A percentile compares a stretch with the other conserved stretches of the same genome.
Evolutionary conservation across 2,888 invertebrate genomes (phyloP).

Genomic region (Liopterus haemorrhoidalis): DNA sequence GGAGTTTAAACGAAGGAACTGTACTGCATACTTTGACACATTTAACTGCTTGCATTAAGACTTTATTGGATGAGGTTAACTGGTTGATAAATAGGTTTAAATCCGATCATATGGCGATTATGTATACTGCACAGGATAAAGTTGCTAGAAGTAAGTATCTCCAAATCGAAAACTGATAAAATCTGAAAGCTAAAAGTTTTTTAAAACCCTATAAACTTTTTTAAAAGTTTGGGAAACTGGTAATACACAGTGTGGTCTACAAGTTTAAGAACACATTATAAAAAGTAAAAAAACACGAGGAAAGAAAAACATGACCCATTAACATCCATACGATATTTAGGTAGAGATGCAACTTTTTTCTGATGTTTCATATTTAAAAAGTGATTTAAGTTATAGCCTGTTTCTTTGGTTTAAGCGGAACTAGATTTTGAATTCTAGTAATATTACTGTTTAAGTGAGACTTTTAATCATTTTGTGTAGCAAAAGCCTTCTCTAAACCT

Average conservation of each 20-base stretch:
- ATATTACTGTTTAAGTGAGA: too few species aligned
- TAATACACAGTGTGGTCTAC: neutral
- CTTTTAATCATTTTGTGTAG: too few species aligned
- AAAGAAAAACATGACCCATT: too few species aligned
- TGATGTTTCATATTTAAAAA: too few species aligned
- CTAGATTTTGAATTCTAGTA: too few species aligned
- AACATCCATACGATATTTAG: too few species aligned
- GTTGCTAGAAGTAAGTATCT: constrained; percentile 38
- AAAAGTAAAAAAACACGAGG: too few species aligned
- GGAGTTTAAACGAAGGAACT: constrained; percentile 43
- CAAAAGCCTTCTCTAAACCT: too few species aligned
- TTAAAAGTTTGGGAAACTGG: constrained; percentile 38
- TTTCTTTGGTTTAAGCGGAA: too few species aligned
- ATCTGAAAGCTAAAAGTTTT: constrained; percentile 45
- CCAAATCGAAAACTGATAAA: neutral
- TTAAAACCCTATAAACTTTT: constrained; percentile 46
- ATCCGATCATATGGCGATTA: constrained; percentile 42
- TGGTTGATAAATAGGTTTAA: constrained; percentile 42
- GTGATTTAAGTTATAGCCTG: too few species aligned
- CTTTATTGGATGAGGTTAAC: constrained; percentile 44
- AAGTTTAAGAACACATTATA: neutral
- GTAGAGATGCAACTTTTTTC: too few species aligned
- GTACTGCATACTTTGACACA: constrained; percentile 40
- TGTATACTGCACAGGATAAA: constrained; percentile 37
- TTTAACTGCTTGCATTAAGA: constrained; percentile 43